Base-by-base conservation (phyloP, 2,113 vertebrate genomes). In the Haemorhous mexicanus region DNA sequence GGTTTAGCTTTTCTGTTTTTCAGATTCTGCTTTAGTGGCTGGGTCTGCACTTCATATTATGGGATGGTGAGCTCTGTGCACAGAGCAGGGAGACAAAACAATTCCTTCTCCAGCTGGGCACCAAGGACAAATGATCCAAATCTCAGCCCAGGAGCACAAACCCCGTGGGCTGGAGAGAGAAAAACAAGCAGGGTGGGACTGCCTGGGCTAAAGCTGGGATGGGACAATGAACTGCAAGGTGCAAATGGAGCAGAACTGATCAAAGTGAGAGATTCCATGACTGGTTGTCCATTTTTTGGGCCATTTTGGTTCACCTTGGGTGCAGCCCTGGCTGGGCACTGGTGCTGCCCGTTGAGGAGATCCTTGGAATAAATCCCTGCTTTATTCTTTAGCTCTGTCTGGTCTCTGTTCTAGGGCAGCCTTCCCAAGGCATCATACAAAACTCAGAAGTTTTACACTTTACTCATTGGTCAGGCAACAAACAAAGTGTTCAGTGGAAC, bases 201-300 rank as follows among this genome's bases (percentile, higher is more conserved):
- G 17, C 4, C 7, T 2, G 28, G 28, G 17, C 30, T 55, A 8
- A 8, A 20, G 53, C 18, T 55, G 53, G 18, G 13, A 20, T 20
- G 1, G 53, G 18, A 55, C 30, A 55, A 20, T 33, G 2, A 55
- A 33, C 30, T 21, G 2, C 53, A 55, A 55, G 1, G 0, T 33
- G 53, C 19, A 13, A 32, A 55, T n/a, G 55, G 32, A n/a, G 55
- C 20, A 56, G 55, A 22, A 14, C 13, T 56, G 8, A 56, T 56
- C 8, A 0, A 0, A 56, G 32, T 2, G 55, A 22, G 5, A 56
- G 20, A 33, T 20, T 20, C 32, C 8, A 4, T 56, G 32, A 2
- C 20, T 6, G 0, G 20, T 21, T 1, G 5, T 22, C 2, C 55
- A 56, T 56, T 56, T 50, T 50, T 41, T 41, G 12, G 41, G 6